Evolutionary conservation across 2,888 invertebrate species (phyloP).

Genomic region (Salticus scenicus): DNA sequence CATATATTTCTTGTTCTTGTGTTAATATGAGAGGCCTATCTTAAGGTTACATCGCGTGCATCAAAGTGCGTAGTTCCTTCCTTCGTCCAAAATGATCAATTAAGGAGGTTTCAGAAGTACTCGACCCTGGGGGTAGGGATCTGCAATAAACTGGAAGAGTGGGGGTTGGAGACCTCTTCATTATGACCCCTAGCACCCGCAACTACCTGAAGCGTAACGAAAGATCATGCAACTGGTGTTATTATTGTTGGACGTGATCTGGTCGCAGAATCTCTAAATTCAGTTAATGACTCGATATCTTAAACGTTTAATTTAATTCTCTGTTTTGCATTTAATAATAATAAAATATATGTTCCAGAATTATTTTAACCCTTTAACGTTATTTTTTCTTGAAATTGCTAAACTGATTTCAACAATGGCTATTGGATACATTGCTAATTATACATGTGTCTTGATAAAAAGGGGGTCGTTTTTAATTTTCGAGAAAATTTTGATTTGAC

Average conservation of each 20-base stretch:
- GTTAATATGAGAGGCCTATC: background rate
- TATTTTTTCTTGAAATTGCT: no score
- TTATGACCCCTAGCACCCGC: slow-evolving; percentile 50
- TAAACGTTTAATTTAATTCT: no score
- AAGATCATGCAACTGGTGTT: slow-evolving; percentile 43
- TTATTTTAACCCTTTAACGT: no score
- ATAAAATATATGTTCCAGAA: no score
- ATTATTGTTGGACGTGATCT: slow-evolving; percentile 44
- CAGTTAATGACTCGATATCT: slow-evolving; percentile 40
- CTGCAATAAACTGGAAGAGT: slow-evolving; percentile 25
- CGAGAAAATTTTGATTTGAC: no score
- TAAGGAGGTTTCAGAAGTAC: slow-evolving; percentile 41
- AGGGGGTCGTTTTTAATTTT: no score
- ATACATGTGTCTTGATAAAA: no score
- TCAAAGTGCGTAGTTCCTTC: slow-evolving; percentile 61
- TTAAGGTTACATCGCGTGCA: slow-evolving; percentile 31
- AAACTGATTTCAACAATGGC: no score
- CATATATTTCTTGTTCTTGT: no score
- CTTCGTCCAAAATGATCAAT: slow-evolving; percentile 46
- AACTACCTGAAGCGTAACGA: slow-evolving; percentile 57
- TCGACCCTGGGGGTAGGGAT: background rate
- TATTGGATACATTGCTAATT: no score
- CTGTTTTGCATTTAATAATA: no score
- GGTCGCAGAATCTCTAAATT: slow-evolving; percentile 21
- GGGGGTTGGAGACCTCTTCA: slow-evolving; percentile 19